Conservation (phyloP, 2,113 vertebrate genomes). For the Poeciliopsis prolifica region DNA sequence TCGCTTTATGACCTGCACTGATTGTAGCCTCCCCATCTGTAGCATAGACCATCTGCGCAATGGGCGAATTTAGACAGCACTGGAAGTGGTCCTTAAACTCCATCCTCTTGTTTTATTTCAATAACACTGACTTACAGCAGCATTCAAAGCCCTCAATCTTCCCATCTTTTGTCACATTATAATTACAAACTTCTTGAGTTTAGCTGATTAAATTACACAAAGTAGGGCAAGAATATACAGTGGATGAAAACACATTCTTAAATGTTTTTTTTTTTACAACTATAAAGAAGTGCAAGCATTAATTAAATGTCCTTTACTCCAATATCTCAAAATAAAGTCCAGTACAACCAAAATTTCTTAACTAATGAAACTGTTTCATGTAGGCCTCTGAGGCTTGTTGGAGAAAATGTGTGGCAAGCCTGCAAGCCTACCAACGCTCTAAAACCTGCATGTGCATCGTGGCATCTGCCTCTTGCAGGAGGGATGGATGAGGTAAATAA, state of each 20-base stretch:
- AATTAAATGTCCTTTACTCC: not conserved
- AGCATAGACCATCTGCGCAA: slow-evolving; percentile 49
- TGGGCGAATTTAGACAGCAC: slow-evolving; percentile 49
- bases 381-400: not conserved
- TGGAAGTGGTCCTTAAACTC: slow-evolving; percentile 28
- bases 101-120: slow-evolving; percentile 45
- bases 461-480: not conserved
- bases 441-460: not conserved
- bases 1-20: slow-evolving; percentile 56
- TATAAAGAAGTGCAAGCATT: not conserved
- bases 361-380: not conserved
- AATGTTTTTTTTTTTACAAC: no score
- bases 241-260: no score
- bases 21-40: slow-evolving; percentile 53
- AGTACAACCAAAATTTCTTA: not conserved
- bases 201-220: no score
- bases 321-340: not conserved
- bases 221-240: no score
- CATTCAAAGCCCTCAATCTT: not conserved
- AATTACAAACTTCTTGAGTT: no score
- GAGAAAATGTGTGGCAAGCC: not conserved
- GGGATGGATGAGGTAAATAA: not conserved
- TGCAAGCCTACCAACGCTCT: not conserved
- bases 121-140: not conserved
- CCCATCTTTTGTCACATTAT: not conserved